A percentile compares a stretch with the other conserved stretches of the same genome.
phyloP scores from a whole-genome alignment of 2,888 invertebrate genomes.

The Leuctra nigra region DNA sequence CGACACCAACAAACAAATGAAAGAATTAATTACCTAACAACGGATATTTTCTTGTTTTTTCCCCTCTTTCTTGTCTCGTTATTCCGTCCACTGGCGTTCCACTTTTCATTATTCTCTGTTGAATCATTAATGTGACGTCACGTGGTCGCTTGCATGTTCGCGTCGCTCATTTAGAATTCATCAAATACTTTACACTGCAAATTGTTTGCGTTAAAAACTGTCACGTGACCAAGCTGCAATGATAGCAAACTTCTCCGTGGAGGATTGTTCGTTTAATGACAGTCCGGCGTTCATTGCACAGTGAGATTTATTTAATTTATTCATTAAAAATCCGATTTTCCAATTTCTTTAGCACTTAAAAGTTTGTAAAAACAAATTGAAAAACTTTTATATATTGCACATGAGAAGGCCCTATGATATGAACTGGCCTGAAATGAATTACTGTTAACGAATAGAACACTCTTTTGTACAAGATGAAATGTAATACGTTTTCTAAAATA shows the following conservation, averaged over 20 bases:
- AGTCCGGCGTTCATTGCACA: background rate
- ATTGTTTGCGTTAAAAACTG: no score
- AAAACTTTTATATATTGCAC: slow-evolving; percentile 8
- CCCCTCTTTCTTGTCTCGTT: no score
- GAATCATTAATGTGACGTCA: no score
- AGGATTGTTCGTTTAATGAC: background rate
- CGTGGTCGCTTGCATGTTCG: no score
- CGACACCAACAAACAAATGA: background rate
- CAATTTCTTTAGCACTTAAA: slow-evolving; percentile 13
- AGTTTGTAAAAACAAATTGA: slow-evolving; percentile 8
- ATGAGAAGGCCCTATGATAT: slow-evolving; percentile 12
- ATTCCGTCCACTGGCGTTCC: no score
- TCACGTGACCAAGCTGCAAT: background rate
- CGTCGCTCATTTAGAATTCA: no score
- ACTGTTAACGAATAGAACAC: slow-evolving; percentile 9
- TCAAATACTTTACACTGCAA: background rate
- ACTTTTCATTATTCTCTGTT: no score
- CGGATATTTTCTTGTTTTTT: background rate
- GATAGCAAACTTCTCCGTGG: background rate
- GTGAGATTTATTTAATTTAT: slow-evolving; percentile 13
- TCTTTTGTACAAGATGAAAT: slow-evolving; percentile 5
- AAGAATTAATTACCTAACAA: background rate
- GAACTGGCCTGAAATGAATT: slow-evolving; percentile 12
- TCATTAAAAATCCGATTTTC: slow-evolving; percentile 8
- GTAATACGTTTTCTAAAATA: background rate